phyloP scores from a whole-genome alignment of 2,113 vertebrate genomes.

The Phaethornis superciliosus region DNA sequence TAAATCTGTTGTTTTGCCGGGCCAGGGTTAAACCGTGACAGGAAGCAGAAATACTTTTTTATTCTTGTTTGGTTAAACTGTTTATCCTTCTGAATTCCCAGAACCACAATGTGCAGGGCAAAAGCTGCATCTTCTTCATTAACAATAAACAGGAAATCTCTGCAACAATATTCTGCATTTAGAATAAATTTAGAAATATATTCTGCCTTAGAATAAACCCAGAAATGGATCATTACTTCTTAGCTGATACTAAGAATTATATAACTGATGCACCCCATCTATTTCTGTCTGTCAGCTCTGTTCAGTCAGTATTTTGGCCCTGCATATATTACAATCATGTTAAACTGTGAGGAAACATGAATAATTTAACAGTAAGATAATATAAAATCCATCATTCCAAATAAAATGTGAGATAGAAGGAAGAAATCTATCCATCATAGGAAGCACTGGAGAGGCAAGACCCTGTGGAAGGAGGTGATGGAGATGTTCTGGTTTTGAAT shows the following conservation, averaged over 20 bases:
- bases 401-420: not conserved
- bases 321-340: not conserved
- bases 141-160: not conserved
- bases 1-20: too few relatives aligned
- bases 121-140: not conserved
- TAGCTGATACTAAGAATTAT: not conserved
- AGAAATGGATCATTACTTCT: not conserved
- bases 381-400: not conserved
- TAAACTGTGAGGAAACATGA: not conserved
- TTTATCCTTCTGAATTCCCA: not conserved
- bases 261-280: not conserved
- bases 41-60: not conserved
- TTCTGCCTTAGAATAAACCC: not conserved
- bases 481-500: not conserved
- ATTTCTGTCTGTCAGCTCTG: not conserved
- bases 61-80: not conserved
- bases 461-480: not conserved
- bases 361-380: not conserved
- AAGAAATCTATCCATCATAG: not conserved
- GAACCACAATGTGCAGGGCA: not conserved
- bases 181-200: too few relatives aligned
- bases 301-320: not conserved
- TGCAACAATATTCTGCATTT: not conserved
- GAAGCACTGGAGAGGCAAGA: not conserved
- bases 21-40: too few relatives aligned